A percentile compares a stretch with the other conserved stretches of the same genome.
Conservation (phyloP, 2,797 vertebrate species). For the Loriculus beryllinus region DNA sequence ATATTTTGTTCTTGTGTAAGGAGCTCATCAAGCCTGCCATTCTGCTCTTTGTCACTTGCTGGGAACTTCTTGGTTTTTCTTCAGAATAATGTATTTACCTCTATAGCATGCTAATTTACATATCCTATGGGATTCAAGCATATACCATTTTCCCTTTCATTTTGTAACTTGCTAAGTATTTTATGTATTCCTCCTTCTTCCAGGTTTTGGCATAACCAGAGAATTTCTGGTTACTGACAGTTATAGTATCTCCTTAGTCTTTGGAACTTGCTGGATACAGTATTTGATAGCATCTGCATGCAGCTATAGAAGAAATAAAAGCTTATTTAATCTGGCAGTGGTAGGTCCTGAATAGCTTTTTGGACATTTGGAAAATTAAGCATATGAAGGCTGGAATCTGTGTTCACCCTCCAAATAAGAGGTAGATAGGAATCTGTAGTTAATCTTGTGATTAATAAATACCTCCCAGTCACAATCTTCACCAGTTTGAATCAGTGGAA, state of each 20-base stretch:
- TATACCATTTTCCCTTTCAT: background rate
- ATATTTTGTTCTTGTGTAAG: background rate
- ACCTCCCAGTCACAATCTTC: background rate
- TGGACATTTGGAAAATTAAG: background rate
- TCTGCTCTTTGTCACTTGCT: background rate
- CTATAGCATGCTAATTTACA: background rate
- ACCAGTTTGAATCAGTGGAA: background rate
- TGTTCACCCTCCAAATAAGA: background rate
- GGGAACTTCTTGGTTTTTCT: background rate
- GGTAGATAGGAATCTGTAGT: background rate
- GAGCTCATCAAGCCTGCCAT: background rate
- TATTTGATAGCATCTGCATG: background rate
- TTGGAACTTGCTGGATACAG: background rate
- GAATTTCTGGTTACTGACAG: background rate
- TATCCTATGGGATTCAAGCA: background rate
- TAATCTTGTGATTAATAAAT: background rate
- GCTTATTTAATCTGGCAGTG: background rate
- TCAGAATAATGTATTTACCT: background rate
- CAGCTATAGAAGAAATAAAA: background rate
- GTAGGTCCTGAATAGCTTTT: background rate
- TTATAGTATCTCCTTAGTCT: background rate
- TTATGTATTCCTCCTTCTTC: background rate
- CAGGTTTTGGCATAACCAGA: background rate
- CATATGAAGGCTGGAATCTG: background rate
- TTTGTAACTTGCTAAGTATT: background rate